Base-by-base conservation (phyloP, 1,140 invertebrate genomes). In the Drosophila sp. region DNA sequence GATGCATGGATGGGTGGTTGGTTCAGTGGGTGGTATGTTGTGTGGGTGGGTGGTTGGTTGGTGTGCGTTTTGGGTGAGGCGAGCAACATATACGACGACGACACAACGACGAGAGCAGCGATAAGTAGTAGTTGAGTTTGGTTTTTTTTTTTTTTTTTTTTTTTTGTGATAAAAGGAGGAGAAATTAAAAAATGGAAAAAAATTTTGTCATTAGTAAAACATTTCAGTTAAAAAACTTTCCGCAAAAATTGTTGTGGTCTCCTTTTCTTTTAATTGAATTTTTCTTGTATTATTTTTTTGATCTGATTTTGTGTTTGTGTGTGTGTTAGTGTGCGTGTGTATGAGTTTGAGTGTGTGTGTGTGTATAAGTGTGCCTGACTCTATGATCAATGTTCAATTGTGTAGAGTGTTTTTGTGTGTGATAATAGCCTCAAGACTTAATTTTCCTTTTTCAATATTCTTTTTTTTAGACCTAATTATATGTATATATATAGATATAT, bases 141-240 rank as follows among this genome's bases (percentile, higher is more conserved):
- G 33, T 33, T 35, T 35, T 35, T 35, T 2, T 6, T 35, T 35
- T 35, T 8, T 60, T 41, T 50, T 47, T 47, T 35, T 64, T 29
- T 68, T n/a, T 27, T 35, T 75, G 27, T 29, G 30, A 8, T 61
- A 47, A 66, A 72, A 80, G 79, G 85, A 83, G 73, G 66, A 73
- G 64, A 78, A 89, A 75, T 84, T 80, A 83, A 76, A 87, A 81
- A 87, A 87, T 70, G 67, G 79, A 76, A 66, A 50, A 50, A 89
- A 85, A 89, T 87, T 72, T 87, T 83, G 84, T 87, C 73, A 89
- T 87, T 90, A 84, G 87, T 90, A 81, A 80, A 79, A 25, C 72
- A 71, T 79, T 80, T 66, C 38, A 66, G 47, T 67, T 70, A 58
- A 56, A 62, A 76, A 57, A 60, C 65, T 66, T 72, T 87, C 23